Evolutionary conservation across 2,888 invertebrate species (phyloP).

Genomic region (Tetropium fuscum): DNA sequence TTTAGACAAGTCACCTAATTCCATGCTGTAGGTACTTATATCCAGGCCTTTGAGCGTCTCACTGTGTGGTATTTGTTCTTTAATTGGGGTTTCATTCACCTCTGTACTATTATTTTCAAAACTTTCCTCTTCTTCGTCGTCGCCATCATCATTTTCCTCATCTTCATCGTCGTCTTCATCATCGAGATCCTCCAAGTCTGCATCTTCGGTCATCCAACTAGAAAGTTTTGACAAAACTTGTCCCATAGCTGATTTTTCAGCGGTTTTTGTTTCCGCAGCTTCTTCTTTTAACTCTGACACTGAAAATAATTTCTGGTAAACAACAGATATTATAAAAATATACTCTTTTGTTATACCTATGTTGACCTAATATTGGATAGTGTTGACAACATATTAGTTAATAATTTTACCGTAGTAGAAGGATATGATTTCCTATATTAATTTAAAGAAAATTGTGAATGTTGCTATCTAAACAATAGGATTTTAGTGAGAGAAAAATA

Average conservation of each 20-base stretch:
- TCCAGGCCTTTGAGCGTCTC: not conserved
- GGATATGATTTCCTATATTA: too few species aligned
- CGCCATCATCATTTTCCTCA: slow-evolving; percentile 35
- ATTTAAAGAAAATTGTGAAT: too few species aligned
- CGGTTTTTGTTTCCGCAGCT: slow-evolving; percentile 13
- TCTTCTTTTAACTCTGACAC: slow-evolving; percentile 1
- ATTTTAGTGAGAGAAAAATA: not conserved
- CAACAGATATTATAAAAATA: too few species aligned
- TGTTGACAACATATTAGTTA: too few species aligned
- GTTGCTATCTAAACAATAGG: too few species aligned
- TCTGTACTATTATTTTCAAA: not conserved
- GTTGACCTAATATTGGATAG: too few species aligned
- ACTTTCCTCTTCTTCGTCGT: slow-evolving; percentile 33
- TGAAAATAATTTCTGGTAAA: slow-evolving; percentile 4
- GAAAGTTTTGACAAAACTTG: slow-evolving; percentile 38
- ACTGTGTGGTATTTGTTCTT: not conserved
- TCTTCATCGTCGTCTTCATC: slow-evolving; percentile 49
- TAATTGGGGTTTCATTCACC: not conserved
- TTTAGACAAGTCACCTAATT: not conserved
- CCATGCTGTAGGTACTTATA: slow-evolving; percentile 1
- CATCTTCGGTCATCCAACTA: slow-evolving; percentile 38
- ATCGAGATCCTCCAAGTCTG: slow-evolving; percentile 47
- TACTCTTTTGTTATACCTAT: too few species aligned
- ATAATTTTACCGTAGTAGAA: too few species aligned
- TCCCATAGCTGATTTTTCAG: slow-evolving; percentile 32